These are phyloP conservation scores for Rhogogaster chlorosoma DNA, from an alignment of 2,888 invertebrate species.

Conservation along the genomic window DNA sequence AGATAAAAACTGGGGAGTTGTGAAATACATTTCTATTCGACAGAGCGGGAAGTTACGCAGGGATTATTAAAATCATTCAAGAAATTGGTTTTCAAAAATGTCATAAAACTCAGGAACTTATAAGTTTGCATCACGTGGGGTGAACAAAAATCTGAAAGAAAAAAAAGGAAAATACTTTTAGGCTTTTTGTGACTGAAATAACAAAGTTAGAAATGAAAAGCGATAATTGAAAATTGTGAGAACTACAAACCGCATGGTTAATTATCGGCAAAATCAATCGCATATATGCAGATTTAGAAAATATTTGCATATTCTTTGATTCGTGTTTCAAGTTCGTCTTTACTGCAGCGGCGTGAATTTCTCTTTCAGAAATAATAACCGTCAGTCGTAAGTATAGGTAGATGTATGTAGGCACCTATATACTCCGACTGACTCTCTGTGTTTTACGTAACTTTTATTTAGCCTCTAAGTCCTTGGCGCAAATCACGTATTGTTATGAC, in stretches of 20 bases:
- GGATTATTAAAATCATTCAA: background rate
- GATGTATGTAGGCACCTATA: background rate
- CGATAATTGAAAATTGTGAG: background rate
- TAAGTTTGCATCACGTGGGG: too few species aligned
- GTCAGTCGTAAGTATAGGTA: background rate
- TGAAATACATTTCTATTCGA: background rate
- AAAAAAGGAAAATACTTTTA: background rate
- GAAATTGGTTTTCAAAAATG: background rate
- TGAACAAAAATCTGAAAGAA: background rate
- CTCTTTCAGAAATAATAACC: background rate
- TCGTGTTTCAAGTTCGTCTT: background rate
- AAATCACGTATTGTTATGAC: slow-evolving; percentile 51
- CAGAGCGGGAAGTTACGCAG: background rate
- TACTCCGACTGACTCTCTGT: background rate
- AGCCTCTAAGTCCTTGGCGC: slow-evolving; percentile 40
- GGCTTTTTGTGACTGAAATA: background rate
- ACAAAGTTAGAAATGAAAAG: background rate
- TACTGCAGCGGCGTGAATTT: background rate
- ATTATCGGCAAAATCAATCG: background rate
- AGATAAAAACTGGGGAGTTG: too few species aligned
- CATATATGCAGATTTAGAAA: background rate
- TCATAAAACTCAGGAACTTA: background rate
- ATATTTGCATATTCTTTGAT: background rate
- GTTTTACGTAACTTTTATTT: slow-evolving; percentile 35
- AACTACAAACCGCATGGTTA: background rate